Evolutionary conservation across 2,797 vertebrate species (phyloP).

Genomic region (Poecilia wingei): DNA sequence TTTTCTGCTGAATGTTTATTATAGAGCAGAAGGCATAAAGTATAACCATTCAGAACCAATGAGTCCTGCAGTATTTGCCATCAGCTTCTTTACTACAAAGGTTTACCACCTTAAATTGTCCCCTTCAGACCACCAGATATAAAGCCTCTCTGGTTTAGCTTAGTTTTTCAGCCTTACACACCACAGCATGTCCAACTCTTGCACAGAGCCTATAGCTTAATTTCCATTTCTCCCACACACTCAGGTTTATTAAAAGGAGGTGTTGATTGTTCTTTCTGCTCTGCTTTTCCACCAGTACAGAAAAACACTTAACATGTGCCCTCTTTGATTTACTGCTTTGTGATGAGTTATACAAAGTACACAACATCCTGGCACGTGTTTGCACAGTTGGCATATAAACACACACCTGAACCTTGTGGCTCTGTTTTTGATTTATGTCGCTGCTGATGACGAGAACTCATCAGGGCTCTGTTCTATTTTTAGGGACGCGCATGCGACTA

Average conservation of each 20-base stretch:
- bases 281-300: constrained; percentile 11
- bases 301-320: constrained; percentile 22
- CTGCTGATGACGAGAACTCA: constrained; percentile 20
- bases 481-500: neutral
- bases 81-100: neutral
- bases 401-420: neutral
- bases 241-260: constrained; percentile 5
- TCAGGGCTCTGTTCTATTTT: constrained; percentile 4
- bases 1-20: neutral
- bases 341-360: constrained; percentile 19
- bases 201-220: neutral
- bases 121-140: neutral
- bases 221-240: constrained; percentile 2
- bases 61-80: neutral
- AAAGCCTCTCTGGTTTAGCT: neutral
- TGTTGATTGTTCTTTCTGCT: constrained; percentile 4
- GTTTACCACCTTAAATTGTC: neutral
- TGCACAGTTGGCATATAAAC: constrained; percentile 5
- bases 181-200: neutral
- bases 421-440: constrained; percentile 13
- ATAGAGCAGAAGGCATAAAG: neutral
- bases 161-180: neutral
- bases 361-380: constrained; percentile 9
- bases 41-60: neutral
- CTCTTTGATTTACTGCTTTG: constrained; percentile 46